Base-by-base conservation (phyloP, 2,113 vertebrate species). In the Gymnarchus niloticus region DNA sequence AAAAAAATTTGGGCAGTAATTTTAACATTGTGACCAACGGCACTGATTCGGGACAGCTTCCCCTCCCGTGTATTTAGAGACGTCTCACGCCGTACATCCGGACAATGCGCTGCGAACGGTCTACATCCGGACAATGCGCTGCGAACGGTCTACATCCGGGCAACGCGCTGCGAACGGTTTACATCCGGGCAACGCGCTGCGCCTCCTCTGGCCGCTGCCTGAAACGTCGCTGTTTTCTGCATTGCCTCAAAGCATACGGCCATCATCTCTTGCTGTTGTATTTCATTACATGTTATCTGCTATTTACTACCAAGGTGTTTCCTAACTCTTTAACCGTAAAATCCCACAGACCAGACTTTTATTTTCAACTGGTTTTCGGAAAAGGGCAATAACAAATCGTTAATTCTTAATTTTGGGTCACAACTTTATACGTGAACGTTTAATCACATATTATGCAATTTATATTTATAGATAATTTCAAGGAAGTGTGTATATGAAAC, bases 1-100 rank as follows among this genome's bases (percentile, higher is more conserved):
- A 85, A 81, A 93, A 85, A 12, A 94, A 86, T 83, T 93, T 93
- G 0, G 91, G 92, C 0, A 94, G 61, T 84, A 91, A 89, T 25
- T 59, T 92, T 89, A 91, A 88, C 93, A 92, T 94, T 2, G 41
- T 78, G 17, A 23, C 51, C 51, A 8, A 8, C 1, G 12, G 23
- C 10, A 0, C 25, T 2, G 49, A 9, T 52, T 81, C 49, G 46
- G 76, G 46, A 23, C 2, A 78, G 17, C n/a, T 21, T 51, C 10
- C 25, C 3, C 56, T 21, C 56, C 56, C 77, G 56, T 73, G 19
- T 6, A 23, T 83, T 76, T 21, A 44, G 51, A 25, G 25, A 86
- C 77, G 81, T 81, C 81, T 81, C 41, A 83, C 59, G 61, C 17
- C 23, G 51, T 37, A 56, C 81, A 86, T 83, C 86, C 86, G 86